A percentile compares a stretch with the other conserved stretches of the same genome.
phyloP scores from a whole-genome alignment of 1,140 invertebrate species.

The Musca vetustissima region DNA sequence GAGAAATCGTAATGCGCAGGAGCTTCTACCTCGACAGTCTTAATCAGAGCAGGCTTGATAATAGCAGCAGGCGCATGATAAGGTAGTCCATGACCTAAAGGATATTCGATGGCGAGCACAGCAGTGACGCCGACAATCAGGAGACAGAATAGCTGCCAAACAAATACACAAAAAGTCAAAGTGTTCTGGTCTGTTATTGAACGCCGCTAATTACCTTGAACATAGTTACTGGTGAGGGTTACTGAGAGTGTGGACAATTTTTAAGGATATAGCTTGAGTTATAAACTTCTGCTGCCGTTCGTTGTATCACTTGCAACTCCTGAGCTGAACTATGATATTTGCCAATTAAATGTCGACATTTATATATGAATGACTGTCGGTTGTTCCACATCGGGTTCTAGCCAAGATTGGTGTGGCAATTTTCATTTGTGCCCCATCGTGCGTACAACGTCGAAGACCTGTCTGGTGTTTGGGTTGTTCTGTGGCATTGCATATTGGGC shows the following conservation, averaged over 20 bases:
- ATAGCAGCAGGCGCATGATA: conserved; percentile 36
- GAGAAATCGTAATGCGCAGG: conserved; percentile 59
- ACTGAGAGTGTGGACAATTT: conserved; percentile 3
- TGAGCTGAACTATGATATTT: conserved; percentile 51
- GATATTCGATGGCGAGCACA: conserved; percentile 45
- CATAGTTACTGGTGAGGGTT: conserved; percentile 34
- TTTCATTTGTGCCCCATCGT: background rate
- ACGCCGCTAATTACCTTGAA: conserved; percentile 42
- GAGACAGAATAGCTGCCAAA: conserved; percentile 41
- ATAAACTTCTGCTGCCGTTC: background rate
- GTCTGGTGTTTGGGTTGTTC: background rate
- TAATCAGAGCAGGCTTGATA: conserved; percentile 53
- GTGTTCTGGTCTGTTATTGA: background rate
- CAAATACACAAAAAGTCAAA: background rate
- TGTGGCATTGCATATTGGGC: background rate
- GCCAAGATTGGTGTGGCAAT: background rate
- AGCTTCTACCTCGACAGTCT: conserved; percentile 60
- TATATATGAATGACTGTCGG: conserved; percentile 36
- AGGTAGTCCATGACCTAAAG: conserved; percentile 32
- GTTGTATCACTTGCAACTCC: conserved; percentile 40
- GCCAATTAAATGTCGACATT: conserved; percentile 46
- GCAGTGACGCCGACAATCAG: conserved; percentile 47
- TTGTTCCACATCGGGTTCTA: conserved; percentile 4
- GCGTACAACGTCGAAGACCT: background rate
- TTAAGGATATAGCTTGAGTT: background rate